A percentile compares a stretch with the other conserved stretches of the same genome.
Conservation (phyloP, 2,797 vertebrate genomes). For the Tragopan temminckii region DNA sequence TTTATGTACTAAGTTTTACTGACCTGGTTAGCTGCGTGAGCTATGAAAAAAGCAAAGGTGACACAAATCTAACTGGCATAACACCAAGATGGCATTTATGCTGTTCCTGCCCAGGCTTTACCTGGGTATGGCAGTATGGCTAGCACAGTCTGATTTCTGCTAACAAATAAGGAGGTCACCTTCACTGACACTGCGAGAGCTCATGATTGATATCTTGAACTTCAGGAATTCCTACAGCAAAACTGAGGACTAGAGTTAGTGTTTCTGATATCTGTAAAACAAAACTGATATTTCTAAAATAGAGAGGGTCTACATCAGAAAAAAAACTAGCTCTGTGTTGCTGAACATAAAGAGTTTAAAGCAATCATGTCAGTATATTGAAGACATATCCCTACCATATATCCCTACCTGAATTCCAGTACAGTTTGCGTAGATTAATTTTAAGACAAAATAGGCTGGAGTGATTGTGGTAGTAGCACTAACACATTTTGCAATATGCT, state of each 20-base stretch:
- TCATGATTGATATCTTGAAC: background rate
- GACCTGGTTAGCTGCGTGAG: background rate
- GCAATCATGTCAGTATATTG: background rate
- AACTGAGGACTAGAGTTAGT: background rate
- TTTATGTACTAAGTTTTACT: background rate
- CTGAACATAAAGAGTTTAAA: background rate
- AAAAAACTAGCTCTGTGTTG: background rate
- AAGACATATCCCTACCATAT: too few species aligned
- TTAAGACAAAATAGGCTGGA: background rate
- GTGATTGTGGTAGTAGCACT: background rate
- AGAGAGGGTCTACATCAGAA: fast-evolving
- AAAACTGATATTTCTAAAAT: background rate
- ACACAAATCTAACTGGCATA: background rate
- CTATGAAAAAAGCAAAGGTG: background rate
- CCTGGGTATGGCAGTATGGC: background rate
- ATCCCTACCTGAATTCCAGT: background rate
- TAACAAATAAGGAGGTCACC: background rate
- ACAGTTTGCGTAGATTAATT: background rate
- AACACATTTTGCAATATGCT: background rate
- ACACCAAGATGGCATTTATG: background rate
- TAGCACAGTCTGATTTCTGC: background rate
- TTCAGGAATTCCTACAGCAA: background rate
- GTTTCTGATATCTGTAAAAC: background rate
- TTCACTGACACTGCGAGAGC: background rate
- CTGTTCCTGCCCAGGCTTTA: background rate